Conservation (phyloP, 2,113 vertebrate species). For the Oplegnathus fasciatus region DNA sequence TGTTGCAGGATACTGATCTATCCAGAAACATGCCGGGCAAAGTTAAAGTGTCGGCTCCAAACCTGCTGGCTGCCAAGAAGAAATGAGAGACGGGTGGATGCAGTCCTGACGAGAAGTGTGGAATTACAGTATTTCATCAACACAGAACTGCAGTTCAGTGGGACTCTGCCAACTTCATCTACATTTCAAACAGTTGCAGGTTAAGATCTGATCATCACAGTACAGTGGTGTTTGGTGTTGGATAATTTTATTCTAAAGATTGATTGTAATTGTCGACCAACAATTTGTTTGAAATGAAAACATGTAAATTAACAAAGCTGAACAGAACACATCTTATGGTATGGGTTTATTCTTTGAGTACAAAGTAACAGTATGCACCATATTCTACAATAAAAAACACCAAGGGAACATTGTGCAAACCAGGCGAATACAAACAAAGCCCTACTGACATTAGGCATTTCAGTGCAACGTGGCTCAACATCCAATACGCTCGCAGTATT, state of each 20-base stretch:
- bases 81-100: constrained; percentile 83
- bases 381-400: constrained; percentile 61
- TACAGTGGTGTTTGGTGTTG: background rate
- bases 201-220: background rate
- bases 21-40: constrained; percentile 98
- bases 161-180: background rate
- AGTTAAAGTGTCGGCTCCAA: constrained; percentile 97
- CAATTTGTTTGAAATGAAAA: constrained; percentile 39
- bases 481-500: constrained; percentile 27
- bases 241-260: constrained; percentile 45
- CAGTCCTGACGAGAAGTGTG: background rate
- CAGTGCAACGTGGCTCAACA: constrained; percentile 67
- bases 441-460: constrained; percentile 53
- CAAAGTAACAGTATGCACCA: constrained; percentile 48
- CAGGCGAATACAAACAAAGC: constrained; percentile 70
- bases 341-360: constrained; percentile 67
- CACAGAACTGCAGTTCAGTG: background rate
- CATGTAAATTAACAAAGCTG: constrained; percentile 38
- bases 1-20: constrained; percentile 92
- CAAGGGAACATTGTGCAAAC: constrained; percentile 75
- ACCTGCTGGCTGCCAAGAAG: constrained; percentile 92
- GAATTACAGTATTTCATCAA: background rate
- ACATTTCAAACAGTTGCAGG: background rate
- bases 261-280: constrained; percentile 45
- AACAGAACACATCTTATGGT: background rate